A percentile compares a stretch with the other conserved stretches of the same genome.
Evolutionary conservation across 1,140 invertebrate species (phyloP).

Genomic region (Philaenus spumarius): DNA sequence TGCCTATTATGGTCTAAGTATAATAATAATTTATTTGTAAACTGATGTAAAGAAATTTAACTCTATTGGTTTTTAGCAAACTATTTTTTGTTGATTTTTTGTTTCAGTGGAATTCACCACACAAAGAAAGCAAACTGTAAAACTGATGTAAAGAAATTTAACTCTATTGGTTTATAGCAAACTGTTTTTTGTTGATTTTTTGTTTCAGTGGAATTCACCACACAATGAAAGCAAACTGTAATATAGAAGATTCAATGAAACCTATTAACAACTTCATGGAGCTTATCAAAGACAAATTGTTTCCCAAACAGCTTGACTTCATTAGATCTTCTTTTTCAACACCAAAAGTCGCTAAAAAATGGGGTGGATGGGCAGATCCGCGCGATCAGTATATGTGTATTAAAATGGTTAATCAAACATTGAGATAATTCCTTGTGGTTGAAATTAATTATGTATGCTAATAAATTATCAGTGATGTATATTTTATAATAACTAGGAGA

Average conservation of each 20-base stretch:
- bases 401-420: constrained; percentile 10
- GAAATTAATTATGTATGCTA: too few relatives aligned
- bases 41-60: too few relatives aligned
- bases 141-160: too few relatives aligned
- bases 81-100: too few relatives aligned
- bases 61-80: too few relatives aligned
- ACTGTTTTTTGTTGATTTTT: too few relatives aligned
- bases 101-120: constrained; percentile 88
- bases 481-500: too few relatives aligned
- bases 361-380: constrained; percentile 94
- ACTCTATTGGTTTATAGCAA: too few relatives aligned
- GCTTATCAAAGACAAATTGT: constrained; percentile 77
- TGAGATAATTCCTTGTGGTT: too few relatives aligned
- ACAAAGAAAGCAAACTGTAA: constrained; percentile 51
- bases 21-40: too few relatives aligned
- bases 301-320: constrained; percentile 74
- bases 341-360: constrained; percentile 84
- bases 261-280: constrained; percentile 75
- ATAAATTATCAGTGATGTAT: too few relatives aligned
- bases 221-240: constrained; percentile 52
- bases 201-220: constrained; percentile 85
- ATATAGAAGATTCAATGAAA: background rate
- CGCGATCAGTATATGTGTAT: constrained; percentile 54
- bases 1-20: too few relatives aligned
- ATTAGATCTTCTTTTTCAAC: constrained; percentile 60